phyloP scores from a whole-genome alignment of 2,797 vertebrate species.

The Sorex maritimensis region DNA sequence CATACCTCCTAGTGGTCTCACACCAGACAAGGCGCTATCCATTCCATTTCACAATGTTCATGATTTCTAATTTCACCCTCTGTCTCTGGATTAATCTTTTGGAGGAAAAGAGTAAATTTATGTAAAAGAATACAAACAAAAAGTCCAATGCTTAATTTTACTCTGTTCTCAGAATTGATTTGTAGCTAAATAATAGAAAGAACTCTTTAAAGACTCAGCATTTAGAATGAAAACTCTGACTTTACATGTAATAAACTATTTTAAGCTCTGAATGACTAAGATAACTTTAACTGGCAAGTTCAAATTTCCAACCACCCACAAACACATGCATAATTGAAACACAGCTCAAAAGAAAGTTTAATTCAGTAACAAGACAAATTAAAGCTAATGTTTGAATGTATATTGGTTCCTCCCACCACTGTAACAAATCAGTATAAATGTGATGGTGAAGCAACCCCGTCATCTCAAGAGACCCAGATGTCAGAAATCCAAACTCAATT shows the following conservation, averaged over 20 bases:
- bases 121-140: background rate
- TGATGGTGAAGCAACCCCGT: constrained; percentile 10
- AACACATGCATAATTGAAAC: background rate
- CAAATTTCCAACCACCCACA: constrained; percentile 31
- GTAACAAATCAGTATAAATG: constrained; percentile 1
- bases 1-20: background rate
- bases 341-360: constrained; percentile 15
- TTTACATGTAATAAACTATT: background rate
- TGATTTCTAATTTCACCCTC: background rate
- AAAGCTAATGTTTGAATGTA: constrained; percentile 4
- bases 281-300: constrained; percentile 17
- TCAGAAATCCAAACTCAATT: constrained; percentile 36
- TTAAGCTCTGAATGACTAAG: constrained; percentile 7
- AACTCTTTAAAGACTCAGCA: constrained; percentile 22
- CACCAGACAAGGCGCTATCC: background rate
- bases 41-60: constrained; percentile 7
- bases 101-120: background rate
- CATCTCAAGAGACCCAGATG: background rate
- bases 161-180: constrained; percentile 33
- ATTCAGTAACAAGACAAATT: constrained; percentile 41
- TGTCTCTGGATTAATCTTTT: background rate
- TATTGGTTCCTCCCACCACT: background rate
- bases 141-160: background rate
- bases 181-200: constrained; percentile 23
- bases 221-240: constrained; percentile 47